phyloP scores from a whole-genome alignment of 2,113 vertebrate species.

The Uropsilus gracilis region DNA sequence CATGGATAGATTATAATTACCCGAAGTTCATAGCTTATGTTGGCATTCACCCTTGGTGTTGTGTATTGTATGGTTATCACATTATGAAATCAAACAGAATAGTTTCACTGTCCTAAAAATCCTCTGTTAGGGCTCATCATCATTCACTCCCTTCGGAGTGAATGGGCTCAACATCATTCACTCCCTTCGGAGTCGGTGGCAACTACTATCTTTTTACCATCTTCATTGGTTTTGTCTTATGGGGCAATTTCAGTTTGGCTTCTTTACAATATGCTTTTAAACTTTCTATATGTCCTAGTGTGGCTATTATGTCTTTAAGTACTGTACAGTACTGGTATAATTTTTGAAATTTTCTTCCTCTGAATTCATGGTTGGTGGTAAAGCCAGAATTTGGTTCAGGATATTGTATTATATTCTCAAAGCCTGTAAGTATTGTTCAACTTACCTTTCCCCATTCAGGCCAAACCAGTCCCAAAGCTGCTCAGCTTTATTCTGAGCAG shows the following conservation, averaged over 20 bases:
- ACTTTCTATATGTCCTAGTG: not conserved
- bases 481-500: not conserved
- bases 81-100: not conserved
- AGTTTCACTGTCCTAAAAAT: not conserved
- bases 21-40: not conserved
- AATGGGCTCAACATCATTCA: not conserved
- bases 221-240: not conserved
- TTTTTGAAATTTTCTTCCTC: slow-evolving; percentile 29
- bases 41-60: not conserved
- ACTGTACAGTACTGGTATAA: not conserved
- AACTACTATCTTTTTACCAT: not conserved
- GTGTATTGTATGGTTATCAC: not conserved
- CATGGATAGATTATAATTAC: not conserved
- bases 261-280: not conserved
- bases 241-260: not conserved
- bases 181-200: not conserved
- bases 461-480: not conserved
- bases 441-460: not conserved
- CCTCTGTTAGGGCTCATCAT: not conserved
- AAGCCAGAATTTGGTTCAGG: not conserved
- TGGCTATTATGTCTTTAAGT: not conserved
- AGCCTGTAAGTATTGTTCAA: not conserved
- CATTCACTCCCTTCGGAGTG: not conserved
- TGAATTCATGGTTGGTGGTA: not conserved
- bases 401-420: not conserved